A percentile compares a stretch with the other conserved stretches of the same genome.
phyloP scores from a whole-genome alignment of 2,888 invertebrate species.

The Ochropleura plecta region DNA sequence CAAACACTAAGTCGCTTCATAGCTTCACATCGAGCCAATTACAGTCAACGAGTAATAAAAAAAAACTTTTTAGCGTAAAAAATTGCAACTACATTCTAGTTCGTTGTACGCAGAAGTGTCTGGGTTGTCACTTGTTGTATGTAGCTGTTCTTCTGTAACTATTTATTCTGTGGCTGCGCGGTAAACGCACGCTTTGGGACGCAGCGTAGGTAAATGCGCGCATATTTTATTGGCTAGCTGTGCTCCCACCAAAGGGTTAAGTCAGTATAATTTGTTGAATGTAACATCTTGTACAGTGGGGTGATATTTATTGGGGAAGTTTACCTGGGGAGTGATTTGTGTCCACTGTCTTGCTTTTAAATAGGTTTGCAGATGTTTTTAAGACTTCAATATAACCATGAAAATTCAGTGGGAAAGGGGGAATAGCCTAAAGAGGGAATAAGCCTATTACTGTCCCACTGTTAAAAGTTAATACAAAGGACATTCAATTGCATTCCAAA shows the following conservation, averaged over 20 bases:
- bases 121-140: neutral
- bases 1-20: too few species aligned
- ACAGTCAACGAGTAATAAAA: too few species aligned
- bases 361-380: conserved; percentile 7
- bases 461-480: too few species aligned
- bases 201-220: conserved; percentile 45
- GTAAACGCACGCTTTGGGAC: conserved; percentile 39
- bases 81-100: too few species aligned
- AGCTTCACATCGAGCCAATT: too few species aligned
- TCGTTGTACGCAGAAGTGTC: neutral
- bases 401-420: neutral
- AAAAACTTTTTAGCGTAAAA: too few species aligned
- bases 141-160: neutral
- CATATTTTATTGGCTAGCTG: conserved; percentile 46
- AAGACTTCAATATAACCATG: neutral
- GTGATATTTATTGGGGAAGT: conserved; percentile 33
- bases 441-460: too few species aligned
- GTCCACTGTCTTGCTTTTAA: conserved; percentile 23
- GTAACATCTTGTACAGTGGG: conserved; percentile 27
- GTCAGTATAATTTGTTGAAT: conserved; percentile 43
- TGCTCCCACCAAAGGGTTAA: conserved; percentile 43
- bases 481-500: neutral
- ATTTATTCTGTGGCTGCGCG: neutral
- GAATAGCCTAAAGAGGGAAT: too few species aligned
- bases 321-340: conserved; percentile 52